Percentiles rank a stretch among this genome's conserved stretches.
Conservation (phyloP, 2,113 vertebrate genomes). For the Odocoileus hemionus region DNA sequence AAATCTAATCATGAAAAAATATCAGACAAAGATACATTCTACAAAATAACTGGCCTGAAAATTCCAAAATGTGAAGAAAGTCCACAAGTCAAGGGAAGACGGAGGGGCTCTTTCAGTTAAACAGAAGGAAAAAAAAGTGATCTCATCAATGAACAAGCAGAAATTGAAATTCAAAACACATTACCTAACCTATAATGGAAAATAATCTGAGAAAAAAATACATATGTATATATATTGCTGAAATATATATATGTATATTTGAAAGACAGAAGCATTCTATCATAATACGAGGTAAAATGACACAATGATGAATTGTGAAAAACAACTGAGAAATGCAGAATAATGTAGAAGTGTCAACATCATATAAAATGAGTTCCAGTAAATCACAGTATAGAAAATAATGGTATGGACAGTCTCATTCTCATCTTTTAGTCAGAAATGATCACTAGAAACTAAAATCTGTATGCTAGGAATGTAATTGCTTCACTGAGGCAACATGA, state of each 20-base stretch:
- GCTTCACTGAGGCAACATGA: neutral
- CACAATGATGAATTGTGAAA: neutral
- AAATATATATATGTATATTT: neutral
- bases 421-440: neutral
- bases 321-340: neutral
- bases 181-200: neutral
- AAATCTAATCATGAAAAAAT: neutral
- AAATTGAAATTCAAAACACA: neutral
- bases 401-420: neutral
- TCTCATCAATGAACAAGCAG: neutral
- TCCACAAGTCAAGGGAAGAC: neutral
- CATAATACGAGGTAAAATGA: neutral
- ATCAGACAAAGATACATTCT: neutral
- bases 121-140: neutral
- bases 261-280: neutral
- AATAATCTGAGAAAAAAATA: neutral
- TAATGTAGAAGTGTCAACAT: neutral
- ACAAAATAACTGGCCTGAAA: neutral
- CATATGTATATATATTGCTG: neutral
- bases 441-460: neutral
- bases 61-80: neutral
- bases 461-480: neutral
- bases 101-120: neutral
- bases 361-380: neutral
- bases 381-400: neutral